phyloP scores from a whole-genome alignment of 2,888 invertebrate species.

The Drosophila diplacantha region DNA sequence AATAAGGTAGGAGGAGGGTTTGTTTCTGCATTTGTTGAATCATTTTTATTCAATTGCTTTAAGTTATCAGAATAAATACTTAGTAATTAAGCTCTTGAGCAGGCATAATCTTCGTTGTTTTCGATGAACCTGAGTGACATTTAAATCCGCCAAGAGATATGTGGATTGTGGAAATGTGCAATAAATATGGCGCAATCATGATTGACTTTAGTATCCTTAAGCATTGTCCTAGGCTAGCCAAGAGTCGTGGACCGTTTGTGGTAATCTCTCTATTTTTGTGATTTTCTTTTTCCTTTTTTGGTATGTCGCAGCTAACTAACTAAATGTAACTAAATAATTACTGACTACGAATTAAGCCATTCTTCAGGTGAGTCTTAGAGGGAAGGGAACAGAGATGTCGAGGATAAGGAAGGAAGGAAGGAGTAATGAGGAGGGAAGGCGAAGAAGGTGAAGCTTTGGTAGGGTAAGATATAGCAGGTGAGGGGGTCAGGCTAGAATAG shows the following conservation, averaged over 20 bases:
- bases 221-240: slow-evolving; percentile 64
- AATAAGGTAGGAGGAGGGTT: background rate
- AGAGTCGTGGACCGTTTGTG: slow-evolving; percentile 45
- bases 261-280: slow-evolving; percentile 34
- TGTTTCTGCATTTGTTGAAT: slow-evolving; percentile 67
- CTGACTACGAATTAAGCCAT: slow-evolving; percentile 72
- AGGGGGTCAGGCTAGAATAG: slow-evolving; percentile 15
- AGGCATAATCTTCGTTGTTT: slow-evolving; percentile 53
- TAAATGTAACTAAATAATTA: slow-evolving; percentile 71
- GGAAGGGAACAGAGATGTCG: slow-evolving; percentile 11
- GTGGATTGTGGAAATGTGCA: slow-evolving; percentile 49
- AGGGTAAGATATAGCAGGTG: slow-evolving; percentile 28
- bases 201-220: slow-evolving; percentile 48
- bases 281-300: slow-evolving; percentile 64
- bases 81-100: slow-evolving; percentile 64
- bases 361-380: slow-evolving; percentile 56
- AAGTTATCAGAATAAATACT: slow-evolving; percentile 71
- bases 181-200: slow-evolving; percentile 69
- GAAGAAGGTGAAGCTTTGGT: slow-evolving; percentile 25
- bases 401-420: background rate
- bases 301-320: slow-evolving; percentile 74
- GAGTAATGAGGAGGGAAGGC: slow-evolving; percentile 11
- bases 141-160: slow-evolving; percentile 51
- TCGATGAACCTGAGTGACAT: slow-evolving; percentile 58
- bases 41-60: slow-evolving; percentile 73